These are phyloP conservation scores for Mormyrops attenuatus DNA, from an alignment of 2,797 vertebrate species.

Conservation along the genomic window DNA sequence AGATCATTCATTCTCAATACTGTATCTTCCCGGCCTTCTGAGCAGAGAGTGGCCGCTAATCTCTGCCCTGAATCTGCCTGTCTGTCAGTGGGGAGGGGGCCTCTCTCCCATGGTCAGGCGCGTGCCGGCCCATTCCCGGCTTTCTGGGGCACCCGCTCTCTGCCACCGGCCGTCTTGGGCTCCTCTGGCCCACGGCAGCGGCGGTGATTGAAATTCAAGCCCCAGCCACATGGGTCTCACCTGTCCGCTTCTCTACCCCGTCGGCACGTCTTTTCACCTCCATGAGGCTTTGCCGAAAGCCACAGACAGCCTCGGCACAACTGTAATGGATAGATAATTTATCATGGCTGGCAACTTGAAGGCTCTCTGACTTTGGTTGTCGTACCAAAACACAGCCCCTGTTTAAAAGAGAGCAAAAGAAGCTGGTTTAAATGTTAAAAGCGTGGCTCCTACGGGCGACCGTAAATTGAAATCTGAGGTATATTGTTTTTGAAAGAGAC, in stretches of 20 bases:
- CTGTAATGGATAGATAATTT: slow-evolving; percentile 78
- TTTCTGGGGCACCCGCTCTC: background rate
- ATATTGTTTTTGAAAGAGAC: slow-evolving; percentile 65
- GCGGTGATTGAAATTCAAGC: slow-evolving; percentile 53
- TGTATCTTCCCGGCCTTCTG: slow-evolving; percentile 78
- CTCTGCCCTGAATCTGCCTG: slow-evolving; percentile 73
- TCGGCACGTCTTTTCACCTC: background rate
- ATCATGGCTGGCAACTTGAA: slow-evolving; percentile 56
- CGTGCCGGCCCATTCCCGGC: background rate
- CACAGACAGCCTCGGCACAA: slow-evolving; percentile 63
- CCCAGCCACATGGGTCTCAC: slow-evolving; percentile 46
- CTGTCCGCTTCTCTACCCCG: background rate
- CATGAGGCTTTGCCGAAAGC: slow-evolving; percentile 1
- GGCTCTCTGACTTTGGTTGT: slow-evolving; percentile 53
- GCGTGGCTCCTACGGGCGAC: slow-evolving; percentile 59
- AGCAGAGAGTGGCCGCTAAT: slow-evolving; percentile 74
- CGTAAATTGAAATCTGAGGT: slow-evolving; percentile 66
- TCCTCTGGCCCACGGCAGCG: slow-evolving; percentile 33
- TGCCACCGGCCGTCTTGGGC: slow-evolving; percentile 26
- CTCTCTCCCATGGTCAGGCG: background rate
- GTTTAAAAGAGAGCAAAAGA: slow-evolving; percentile 52
- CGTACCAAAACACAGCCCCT: slow-evolving; percentile 58
- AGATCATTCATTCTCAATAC: slow-evolving; percentile 73
- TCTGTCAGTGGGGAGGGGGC: slow-evolving; percentile 64
- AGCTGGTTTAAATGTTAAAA: slow-evolving; percentile 69